Conservation (phyloP, 2,113 vertebrate species). For the Ictalurus furcatus region DNA sequence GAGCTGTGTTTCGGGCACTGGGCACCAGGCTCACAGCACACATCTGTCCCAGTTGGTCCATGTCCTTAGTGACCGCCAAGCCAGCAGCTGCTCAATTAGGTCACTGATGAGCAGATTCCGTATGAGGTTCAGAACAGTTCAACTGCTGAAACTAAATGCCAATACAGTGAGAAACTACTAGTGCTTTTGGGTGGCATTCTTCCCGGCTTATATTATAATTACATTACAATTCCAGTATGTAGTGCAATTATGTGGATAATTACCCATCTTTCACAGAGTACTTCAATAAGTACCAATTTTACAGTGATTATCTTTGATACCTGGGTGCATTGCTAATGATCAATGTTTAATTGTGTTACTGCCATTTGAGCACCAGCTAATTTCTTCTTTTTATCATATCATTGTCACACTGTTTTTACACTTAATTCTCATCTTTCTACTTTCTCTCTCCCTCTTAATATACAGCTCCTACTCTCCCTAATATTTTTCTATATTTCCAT, state of each 20-base stretch:
- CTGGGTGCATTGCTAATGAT: conserved; percentile 29
- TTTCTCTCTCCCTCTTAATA: conserved; percentile 3
- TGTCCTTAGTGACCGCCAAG: conserved; percentile 42
- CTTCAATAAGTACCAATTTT: conserved; percentile 30
- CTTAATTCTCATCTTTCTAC: background rate
- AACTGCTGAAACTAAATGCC: conserved; percentile 15
- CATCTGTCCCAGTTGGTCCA: conserved; percentile 50
- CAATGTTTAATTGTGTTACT: conserved; percentile 32
- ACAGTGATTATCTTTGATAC: conserved; percentile 19
- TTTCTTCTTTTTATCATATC: conserved; percentile 24
- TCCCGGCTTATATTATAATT: conserved; percentile 19
- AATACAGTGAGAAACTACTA: background rate
- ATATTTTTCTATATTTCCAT: conserved; percentile 18
- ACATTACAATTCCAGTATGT: conserved; percentile 10
- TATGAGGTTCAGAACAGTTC: conserved; percentile 22
- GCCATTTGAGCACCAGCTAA: conserved; percentile 18
- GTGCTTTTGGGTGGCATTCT: background rate
- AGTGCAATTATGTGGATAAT: conserved; percentile 25
- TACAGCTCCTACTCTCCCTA: background rate
- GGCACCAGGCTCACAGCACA: conserved; percentile 40
- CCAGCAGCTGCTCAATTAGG: conserved; percentile 56
- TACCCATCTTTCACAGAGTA: conserved; percentile 15
- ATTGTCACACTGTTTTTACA: conserved; percentile 27
- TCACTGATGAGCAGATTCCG: conserved; percentile 45
- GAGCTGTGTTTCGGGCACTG: conserved; percentile 24